Conservation (phyloP, 2,888 invertebrate genomes). For the Hydraecia micacea region DNA sequence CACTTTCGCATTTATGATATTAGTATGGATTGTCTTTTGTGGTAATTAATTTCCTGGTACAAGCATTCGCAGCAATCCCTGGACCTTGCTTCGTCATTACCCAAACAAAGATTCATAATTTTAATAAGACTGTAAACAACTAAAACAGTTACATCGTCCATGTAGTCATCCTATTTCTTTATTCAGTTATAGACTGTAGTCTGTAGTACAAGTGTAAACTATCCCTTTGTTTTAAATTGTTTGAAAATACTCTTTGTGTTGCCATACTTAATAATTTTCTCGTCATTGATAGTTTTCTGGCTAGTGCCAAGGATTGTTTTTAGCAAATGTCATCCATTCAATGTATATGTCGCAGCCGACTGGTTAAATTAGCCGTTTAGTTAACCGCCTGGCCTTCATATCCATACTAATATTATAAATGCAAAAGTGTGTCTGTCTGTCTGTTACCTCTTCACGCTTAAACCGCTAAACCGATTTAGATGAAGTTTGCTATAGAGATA, state of each 20-base stretch:
- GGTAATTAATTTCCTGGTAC: neutral
- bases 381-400: no score
- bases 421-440: no score
- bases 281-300: neutral
- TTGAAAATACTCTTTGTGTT: slow-evolving; percentile 27
- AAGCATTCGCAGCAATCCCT: slow-evolving; percentile 7
- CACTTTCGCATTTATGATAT: no score
- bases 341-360: no score
- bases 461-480: no score
- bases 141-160: neutral
- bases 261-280: neutral
- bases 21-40: neutral
- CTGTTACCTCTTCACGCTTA: no score
- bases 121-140: slow-evolving; percentile 5
- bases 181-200: neutral
- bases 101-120: slow-evolving; percentile 29
- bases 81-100: slow-evolving; percentile 1
- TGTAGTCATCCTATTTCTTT: neutral
- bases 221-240: slow-evolving; percentile 28
- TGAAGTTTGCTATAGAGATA: no score
- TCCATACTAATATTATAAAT: no score
- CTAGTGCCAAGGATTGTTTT: neutral
- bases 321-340: neutral
- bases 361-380: no score
- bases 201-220: neutral